Conservation (phyloP, 2,797 vertebrate genomes). For the Schizopygopsis pylzovi region DNA sequence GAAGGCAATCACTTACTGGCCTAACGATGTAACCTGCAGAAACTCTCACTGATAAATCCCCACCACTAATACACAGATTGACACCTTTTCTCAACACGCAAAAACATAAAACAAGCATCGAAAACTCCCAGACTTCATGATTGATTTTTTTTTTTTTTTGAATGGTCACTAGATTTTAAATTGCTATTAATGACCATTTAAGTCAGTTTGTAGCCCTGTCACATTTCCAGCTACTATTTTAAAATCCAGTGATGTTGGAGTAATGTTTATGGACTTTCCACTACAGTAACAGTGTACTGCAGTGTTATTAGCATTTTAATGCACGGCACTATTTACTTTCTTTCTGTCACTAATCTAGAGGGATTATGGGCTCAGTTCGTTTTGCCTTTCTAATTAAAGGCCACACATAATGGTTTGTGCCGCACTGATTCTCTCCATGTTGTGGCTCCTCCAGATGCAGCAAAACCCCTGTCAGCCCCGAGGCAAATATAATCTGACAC, state of each 20-base stretch:
- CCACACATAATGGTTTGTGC: constrained; percentile 7
- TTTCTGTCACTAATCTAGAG: not conserved
- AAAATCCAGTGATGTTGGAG: not conserved
- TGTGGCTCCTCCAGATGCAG: constrained; percentile 3
- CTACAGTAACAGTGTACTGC: not conserved
- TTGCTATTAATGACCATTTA: not conserved
- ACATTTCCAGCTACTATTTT: not conserved
- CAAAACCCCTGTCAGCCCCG: constrained; percentile 16
- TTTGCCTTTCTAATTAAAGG: not conserved
- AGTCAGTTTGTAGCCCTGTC: not conserved
- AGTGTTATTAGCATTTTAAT: not conserved
- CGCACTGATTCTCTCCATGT: not conserved
- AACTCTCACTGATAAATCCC: too few species aligned
- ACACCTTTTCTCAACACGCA: too few species aligned
- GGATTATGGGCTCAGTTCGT: constrained; percentile 1
- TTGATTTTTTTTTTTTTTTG: too few species aligned
- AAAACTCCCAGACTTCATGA: too few species aligned
- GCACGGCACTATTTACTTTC: not conserved
- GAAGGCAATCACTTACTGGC: too few species aligned
- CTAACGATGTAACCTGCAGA: too few species aligned
- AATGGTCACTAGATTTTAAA: not conserved
- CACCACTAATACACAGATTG: too few species aligned
- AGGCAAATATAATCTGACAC: constrained; percentile 29
- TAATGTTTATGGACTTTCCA: not conserved
- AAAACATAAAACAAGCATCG: too few species aligned